Evolutionary conservation across 2,797 vertebrate genomes (phyloP), one percentile per base, ranked within the genome.

Genomic region (Myotis pilosus): DNA sequence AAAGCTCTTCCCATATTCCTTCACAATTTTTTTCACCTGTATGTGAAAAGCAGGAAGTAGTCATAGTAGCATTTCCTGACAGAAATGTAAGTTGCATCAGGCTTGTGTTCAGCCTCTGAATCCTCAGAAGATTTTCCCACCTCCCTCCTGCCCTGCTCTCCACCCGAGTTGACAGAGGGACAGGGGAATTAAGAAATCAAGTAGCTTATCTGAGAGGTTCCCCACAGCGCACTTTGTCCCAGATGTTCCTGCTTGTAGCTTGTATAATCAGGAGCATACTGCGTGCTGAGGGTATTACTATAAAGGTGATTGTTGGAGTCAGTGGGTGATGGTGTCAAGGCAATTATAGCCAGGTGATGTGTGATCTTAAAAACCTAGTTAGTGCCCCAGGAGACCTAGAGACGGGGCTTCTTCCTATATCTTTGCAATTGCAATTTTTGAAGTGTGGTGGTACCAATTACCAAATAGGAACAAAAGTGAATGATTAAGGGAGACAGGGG

Each of bases 181-280:
- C 88, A 85, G 93, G 87, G 85, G 93, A 83, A 96, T 97, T 96
- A 96, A 87, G 92, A 95, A 96, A 96, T 96, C 94, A 96, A 94
- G 86, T 92, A 85, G 88, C 17, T 97, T 95, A 94, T 90, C 62
- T 96, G 89, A 96, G 93, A 96, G 90, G 75, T 80, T 74, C 86
- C 96, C 90, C 60, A 57, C 23, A 3, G 71, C 80, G 83, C 64
- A 75, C 88, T 96, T 94, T 94, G 86, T 95, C 76, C 44, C 90
- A 94, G 92, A 87, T 95, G 94, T 96, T 96, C 74, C 88, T 83
- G 55, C 88, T 93, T 76, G 62, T 72, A 49, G 91, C 81, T 95
- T 96, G 87, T 80, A 25, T 83, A 96, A 96, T 97, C 92, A 87
- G 86, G 68, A 80, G 47, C 6, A 10, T 90, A 92, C 83, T 93